Base-by-base conservation (phyloP, 2,888 invertebrate genomes). In the Brachylomia viminalis region DNA sequence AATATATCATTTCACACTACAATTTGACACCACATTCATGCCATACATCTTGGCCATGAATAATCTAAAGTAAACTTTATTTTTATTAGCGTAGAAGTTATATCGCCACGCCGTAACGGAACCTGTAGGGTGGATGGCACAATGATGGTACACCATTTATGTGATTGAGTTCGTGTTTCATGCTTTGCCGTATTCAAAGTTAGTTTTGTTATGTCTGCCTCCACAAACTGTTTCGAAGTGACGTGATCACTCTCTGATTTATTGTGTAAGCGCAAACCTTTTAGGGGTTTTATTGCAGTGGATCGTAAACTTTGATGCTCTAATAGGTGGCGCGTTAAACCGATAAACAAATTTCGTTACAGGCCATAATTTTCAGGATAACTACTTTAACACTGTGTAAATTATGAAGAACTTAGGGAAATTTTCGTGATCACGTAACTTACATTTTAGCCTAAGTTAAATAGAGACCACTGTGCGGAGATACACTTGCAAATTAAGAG, bases 1-100 rank as follows among this genome's bases (percentile, higher is more conserved):
- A 91, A 93, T 95, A 94, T 94, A 94, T 94, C 95, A 94, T 95
- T 95, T 95, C 93, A 95, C 95, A 95, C 95, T 93, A 93, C 92
- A 86, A 92, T 93, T 92, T 92, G 92, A 95, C 94, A 94, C 95
- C 92, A 92, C 89, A 92, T 92, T 92, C 89, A 89, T 90, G 86
- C 82, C 89, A 88, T 86, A 91, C 83, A 88, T 83, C 80, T 80
- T 81, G 38, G 67, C 59, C 79, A 84, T 86, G 77, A 69, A 72
- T 85, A 84, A 87, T 81, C 83, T 17, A 90, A 89, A 90, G 87
- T 88, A 87, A 88, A 91, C 92, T 91, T 80, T 93, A 91, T 88
- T 75, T 77, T 79, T 78, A 67, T 77, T 23, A 30, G 1, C 2
- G 45, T 87, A 91, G 79, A 84, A 86, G 83, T 85, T 84, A 86